These are phyloP conservation scores for Argya squamiceps DNA, from an alignment of 2,797 vertebrate species.

Conservation along the genomic window DNA sequence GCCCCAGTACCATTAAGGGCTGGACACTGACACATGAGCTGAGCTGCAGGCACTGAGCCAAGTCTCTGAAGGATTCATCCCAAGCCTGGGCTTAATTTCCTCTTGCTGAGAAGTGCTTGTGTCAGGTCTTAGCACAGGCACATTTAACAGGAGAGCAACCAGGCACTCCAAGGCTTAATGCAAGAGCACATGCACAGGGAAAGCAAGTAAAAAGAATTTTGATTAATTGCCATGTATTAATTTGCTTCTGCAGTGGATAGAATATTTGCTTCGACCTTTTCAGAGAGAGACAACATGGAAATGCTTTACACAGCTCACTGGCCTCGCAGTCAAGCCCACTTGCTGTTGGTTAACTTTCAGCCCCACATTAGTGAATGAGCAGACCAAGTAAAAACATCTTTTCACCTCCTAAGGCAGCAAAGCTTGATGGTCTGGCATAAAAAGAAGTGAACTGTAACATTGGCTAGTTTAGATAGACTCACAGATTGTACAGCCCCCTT, in stretches of 20 bases:
- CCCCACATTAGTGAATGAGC: not conserved
- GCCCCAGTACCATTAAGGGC: not conserved
- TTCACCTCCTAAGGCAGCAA: not conserved
- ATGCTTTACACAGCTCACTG: conserved; percentile 13
- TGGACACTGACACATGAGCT: not conserved
- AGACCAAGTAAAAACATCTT: not conserved
- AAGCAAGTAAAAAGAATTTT: conserved; percentile 20
- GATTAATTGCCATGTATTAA: conserved; percentile 45
- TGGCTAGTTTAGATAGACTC: not conserved
- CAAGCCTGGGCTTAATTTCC: not conserved
- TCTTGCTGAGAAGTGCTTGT: not conserved
- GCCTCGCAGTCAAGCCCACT: not conserved
- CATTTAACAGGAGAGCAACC: not conserved
- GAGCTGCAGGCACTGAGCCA: not conserved
- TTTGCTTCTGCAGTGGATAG: not conserved
- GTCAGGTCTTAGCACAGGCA: not conserved
- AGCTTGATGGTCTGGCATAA: not conserved
- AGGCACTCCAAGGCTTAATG: not conserved
- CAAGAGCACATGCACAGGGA: not conserved
- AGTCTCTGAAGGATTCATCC: not conserved
- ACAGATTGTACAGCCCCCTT: not conserved
- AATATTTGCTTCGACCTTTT: conserved; percentile 15
- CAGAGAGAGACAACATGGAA: not conserved
- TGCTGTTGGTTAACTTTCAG: conserved; percentile 11
- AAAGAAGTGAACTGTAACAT: not conserved